Evolutionary conservation across 2,888 invertebrate genomes (phyloP).

Genomic region (Nomada fabriciana): DNA sequence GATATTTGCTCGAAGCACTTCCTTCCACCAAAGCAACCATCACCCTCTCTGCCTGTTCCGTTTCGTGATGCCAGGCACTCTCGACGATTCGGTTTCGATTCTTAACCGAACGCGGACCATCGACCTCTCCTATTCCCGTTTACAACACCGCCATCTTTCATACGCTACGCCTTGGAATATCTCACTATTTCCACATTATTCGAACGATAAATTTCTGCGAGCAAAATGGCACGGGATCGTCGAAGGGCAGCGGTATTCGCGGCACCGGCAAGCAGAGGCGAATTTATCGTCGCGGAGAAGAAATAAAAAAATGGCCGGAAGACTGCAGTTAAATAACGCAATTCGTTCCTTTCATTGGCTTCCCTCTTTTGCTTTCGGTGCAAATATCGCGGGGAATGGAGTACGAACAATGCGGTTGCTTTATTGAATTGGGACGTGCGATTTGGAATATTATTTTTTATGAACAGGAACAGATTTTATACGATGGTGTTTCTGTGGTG

Average conservation of each 20-base stretch:
- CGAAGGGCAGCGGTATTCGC: constrained; percentile 25
- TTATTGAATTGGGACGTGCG: background rate
- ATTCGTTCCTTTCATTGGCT: constrained; percentile 44
- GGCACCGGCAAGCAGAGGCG: constrained; percentile 19
- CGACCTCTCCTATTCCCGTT: constrained; percentile 6
- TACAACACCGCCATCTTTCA: constrained; percentile 29
- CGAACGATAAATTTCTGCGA: constrained; percentile 74
- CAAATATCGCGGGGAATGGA: constrained; percentile 8
- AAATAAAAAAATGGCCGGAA: constrained; percentile 63
- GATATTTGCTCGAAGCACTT: constrained; percentile 72
- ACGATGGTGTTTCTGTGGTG: too few relatives aligned
- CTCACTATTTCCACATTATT: constrained; percentile 78
- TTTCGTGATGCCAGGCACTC: constrained; percentile 28
- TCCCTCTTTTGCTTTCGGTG: background rate
- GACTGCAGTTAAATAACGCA: constrained; percentile 13
- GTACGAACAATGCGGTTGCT: constrained; percentile 1
- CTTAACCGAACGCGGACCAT: constrained; percentile 16
- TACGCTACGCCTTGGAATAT: constrained; percentile 45
- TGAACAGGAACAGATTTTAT: too few relatives aligned
- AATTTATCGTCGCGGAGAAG: constrained; percentile 68
- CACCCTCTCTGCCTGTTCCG: constrained; percentile 15
- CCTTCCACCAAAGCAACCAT: background rate
- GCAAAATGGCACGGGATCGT: constrained; percentile 74
- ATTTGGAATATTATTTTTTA: background rate
- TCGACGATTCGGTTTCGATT: constrained; percentile 46